phyloP scores from a whole-genome alignment of 1,140 invertebrate genomes.

The Hyles vespertilio region DNA sequence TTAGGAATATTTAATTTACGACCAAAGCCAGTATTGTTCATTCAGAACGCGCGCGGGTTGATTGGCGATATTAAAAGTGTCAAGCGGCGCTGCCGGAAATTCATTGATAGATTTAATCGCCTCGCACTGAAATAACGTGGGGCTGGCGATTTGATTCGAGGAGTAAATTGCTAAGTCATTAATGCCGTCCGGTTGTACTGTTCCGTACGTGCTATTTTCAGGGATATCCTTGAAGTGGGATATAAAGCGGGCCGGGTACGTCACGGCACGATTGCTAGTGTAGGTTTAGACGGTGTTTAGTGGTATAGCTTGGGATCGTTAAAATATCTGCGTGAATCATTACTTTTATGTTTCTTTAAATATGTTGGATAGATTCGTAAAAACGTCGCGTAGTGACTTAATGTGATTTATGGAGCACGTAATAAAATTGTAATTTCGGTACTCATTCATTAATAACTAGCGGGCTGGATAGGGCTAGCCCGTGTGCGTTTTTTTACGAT shows the following conservation, averaged over 20 bases:
- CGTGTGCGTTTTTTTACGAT: no score
- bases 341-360: background rate
- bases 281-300: background rate
- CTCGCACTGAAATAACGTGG: constrained; percentile 51
- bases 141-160: constrained; percentile 53
- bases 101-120: constrained; percentile 70
- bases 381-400: no score
- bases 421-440: no score
- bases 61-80: constrained; percentile 67
- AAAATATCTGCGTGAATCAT: no score
- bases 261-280: constrained; percentile 28
- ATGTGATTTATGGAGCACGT: no score
- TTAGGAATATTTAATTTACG: constrained; percentile 60
- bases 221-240: constrained; percentile 44
- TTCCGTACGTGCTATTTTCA: constrained; percentile 50
- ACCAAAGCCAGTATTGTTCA: constrained; percentile 59
- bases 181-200: constrained; percentile 59
- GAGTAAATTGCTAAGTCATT: constrained; percentile 64
- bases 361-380: no score
- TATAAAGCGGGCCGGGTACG: constrained; percentile 25
- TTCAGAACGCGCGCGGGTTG: constrained; percentile 50
- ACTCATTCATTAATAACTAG: no score
- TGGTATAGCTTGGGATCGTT: no score
- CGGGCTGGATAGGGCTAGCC: no score
- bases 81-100: constrained; percentile 61